These are phyloP conservation scores for Lordiphosa collinella DNA, from an alignment of 1,140 invertebrate genomes.

Conservation along the genomic window DNA sequence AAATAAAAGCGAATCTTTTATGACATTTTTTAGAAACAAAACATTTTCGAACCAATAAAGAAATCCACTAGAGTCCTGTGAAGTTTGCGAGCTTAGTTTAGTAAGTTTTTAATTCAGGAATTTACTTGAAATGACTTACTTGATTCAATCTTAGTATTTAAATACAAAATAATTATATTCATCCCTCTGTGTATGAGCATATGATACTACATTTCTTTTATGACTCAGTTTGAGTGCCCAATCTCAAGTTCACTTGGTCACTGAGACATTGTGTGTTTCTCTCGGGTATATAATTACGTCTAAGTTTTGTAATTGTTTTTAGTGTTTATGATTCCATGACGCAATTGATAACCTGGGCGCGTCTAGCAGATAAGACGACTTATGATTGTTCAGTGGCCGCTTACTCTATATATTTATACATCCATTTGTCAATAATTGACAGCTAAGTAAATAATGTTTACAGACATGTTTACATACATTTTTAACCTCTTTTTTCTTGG, in stretches of 20 bases:
- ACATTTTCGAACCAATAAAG: no score
- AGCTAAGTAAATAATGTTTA: conserved; percentile 65
- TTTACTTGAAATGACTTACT: no score
- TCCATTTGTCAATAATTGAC: conserved; percentile 69
- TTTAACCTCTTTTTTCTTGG: conserved; percentile 4
- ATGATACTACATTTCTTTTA: conserved; percentile 29
- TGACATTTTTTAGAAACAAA: no score
- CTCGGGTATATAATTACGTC: conserved; percentile 13
- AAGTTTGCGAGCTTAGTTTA: no score
- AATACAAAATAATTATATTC: no score
- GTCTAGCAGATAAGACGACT: conserved; percentile 9
- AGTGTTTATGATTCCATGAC: conserved; percentile 32
- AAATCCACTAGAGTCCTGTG: no score
- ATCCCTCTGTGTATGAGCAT: conserved; percentile 15
- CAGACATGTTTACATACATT: conserved; percentile 40
- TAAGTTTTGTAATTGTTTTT: conserved; percentile 8
- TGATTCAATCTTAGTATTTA: no score
- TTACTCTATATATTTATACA: conserved; percentile 11
- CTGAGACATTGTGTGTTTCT: conserved; percentile 23
- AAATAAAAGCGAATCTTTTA: no score
- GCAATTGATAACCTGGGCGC: conserved; percentile 51
- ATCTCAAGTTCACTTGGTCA: conserved; percentile 32
- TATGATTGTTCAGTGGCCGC: conserved; percentile 30
- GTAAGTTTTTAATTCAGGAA: no score
- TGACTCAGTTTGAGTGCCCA: conserved; percentile 43